Evolutionary conservation across 2,113 vertebrate species (phyloP), one percentile per base, ranked within the genome.

Genomic region (Xiphophorus hellerii): DNA sequence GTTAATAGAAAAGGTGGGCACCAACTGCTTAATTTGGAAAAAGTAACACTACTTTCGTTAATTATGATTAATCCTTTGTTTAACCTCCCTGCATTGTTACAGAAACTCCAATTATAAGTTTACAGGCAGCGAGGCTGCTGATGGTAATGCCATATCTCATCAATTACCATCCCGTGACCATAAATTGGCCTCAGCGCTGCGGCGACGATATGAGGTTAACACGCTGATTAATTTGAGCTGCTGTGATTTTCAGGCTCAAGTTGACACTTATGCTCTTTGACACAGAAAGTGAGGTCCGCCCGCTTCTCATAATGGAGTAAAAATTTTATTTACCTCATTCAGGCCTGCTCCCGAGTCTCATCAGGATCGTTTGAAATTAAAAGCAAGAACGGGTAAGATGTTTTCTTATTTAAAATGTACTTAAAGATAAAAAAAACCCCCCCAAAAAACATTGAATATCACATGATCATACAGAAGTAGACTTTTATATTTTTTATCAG

Each of bases 61-160:
- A 93, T 92, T 92, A 85, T 91, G 87, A 90, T 91, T 91, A 91
- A 92, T 92, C 86, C 76, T 91, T 88, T 87, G 87, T 89, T 90
- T 91, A 92, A 93, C 90, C 90, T 88, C 78, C 20, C 82, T 65
- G 82, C 87, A 90, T 90, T 91, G 89, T 90, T 87, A 90, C 89
- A 88, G 91, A 92, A 93, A 93, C 86, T 92, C 87, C 88, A 92
- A 92, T 93, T 93, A 93, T 89, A 92, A 92, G 91, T 92, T 92
- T 92, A 89, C 91, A 89, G 91, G 88, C 89, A 85, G 85, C 83
- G 85, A 86, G 87, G 83, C 86, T 88, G 89, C 87, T 89, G 88
- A 90, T 89, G 89, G 89, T 90, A 87, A 89, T 84, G 89, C 89
- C 88, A 89, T 89, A 92, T 92, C 91, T 89, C 87, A 91, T 92